phyloP scores from a whole-genome alignment of 1,140 invertebrate species.

The Pogonognathellus flavescens region DNA sequence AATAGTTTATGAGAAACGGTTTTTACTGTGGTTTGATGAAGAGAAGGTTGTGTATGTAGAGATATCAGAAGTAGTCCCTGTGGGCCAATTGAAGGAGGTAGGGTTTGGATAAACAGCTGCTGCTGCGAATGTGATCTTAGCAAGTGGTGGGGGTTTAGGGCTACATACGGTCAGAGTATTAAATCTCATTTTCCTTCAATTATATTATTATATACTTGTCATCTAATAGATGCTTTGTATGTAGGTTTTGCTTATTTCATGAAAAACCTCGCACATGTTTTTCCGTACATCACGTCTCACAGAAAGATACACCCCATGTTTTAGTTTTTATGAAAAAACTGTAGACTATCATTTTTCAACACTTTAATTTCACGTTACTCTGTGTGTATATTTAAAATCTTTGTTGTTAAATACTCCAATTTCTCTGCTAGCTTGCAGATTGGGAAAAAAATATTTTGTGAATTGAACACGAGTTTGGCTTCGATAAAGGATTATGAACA shows the following conservation, averaged over 20 bases:
- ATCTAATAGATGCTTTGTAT: no score
- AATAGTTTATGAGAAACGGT: neutral
- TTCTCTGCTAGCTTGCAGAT: neutral
- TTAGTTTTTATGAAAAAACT: slow-evolving; percentile 5
- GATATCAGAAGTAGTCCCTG: neutral
- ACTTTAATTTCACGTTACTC: no score
- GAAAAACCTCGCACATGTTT: no score
- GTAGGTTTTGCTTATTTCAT: no score
- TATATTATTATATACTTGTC: no score
- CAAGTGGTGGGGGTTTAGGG: slow-evolving; percentile 13
- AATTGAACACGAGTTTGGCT: neutral
- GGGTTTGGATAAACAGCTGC: slow-evolving; percentile 1
- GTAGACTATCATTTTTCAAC: no score
- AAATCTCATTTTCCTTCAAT: no score
- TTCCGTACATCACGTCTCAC: neutral
- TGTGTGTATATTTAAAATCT: no score
- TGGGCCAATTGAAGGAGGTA: slow-evolving; percentile 35
- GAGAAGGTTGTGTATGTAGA: no score
- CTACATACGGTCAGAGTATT: neutral
- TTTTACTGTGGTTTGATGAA: neutral
- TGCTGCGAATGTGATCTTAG: neutral
- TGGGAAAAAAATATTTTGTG: neutral
- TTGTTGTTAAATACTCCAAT: no score
- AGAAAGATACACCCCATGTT: slow-evolving; percentile 7
- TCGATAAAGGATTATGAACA: neutral